Evolutionary conservation across 2,797 vertebrate genomes (phyloP).

Genomic region (Clamator glandarius): DNA sequence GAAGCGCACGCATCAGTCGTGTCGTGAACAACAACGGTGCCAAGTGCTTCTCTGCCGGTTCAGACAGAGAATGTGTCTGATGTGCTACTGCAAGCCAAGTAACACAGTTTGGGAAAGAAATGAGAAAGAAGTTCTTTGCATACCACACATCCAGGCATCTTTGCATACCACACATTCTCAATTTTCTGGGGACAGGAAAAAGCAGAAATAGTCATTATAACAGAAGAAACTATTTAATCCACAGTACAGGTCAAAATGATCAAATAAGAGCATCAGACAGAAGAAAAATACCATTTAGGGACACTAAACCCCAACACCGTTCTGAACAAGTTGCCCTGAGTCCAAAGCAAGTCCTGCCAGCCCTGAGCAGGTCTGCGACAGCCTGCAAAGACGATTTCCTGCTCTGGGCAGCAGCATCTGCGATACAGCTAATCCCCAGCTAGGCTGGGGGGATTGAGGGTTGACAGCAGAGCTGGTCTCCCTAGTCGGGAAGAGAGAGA

Average conservation of each 20-base stretch:
- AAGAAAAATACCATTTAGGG: not conserved
- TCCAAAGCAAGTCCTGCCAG: not conserved
- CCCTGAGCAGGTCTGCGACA: not conserved
- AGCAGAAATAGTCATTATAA: not conserved
- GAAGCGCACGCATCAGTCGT: not conserved
- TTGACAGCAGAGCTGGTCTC: not conserved
- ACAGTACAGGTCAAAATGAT: fast-evolving
- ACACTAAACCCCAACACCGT: not conserved
- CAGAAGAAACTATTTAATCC: not conserved
- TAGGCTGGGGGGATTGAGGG: not conserved
- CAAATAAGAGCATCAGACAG: not conserved
- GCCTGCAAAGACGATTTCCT: not conserved
- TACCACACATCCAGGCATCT: not conserved
- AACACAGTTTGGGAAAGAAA: not conserved
- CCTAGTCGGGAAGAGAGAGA: not conserved
- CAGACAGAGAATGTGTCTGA: not conserved
- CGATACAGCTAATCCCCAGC: not conserved
- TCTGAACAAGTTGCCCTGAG: fast-evolving
- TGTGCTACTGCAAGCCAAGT: not conserved
- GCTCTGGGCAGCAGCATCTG: constrained; percentile 28
- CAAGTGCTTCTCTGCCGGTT: constrained; percentile 17
- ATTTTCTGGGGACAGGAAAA: not conserved
- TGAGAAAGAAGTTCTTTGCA: not conserved
- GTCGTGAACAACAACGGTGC: not conserved
- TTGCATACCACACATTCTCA: not conserved